Evolutionary conservation across 2,888 invertebrate genomes (phyloP).

Genomic region (Salticus scenicus): DNA sequence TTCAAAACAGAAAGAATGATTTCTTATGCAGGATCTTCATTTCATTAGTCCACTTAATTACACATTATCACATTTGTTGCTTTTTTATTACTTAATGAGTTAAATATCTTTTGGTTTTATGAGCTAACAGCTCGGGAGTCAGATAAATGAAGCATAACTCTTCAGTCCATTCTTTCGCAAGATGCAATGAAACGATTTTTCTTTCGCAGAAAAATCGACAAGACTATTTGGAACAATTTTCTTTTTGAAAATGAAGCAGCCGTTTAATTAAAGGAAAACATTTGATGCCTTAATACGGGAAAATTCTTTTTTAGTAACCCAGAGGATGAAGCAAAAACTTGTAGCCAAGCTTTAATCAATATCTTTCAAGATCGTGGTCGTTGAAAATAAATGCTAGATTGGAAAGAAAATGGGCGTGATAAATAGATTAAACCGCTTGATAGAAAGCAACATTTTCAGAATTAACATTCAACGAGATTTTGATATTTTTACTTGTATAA

Average conservation of each 20-base stretch:
- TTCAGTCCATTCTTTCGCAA: background rate
- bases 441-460: constrained; percentile 13
- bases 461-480: background rate
- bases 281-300: constrained; percentile 59
- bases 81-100: constrained; percentile 58
- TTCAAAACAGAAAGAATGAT: background rate
- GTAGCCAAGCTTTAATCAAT: constrained; percentile 44
- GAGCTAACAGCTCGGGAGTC: constrained; percentile 37
- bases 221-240: constrained; percentile 51
- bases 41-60: constrained; percentile 9
- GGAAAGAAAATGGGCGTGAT: constrained; percentile 51
- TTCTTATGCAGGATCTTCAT: background rate
- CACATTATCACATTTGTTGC: background rate
- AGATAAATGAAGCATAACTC: constrained; percentile 37
- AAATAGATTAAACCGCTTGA: constrained; percentile 48
- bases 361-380: constrained; percentile 37
- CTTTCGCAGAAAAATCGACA: constrained; percentile 49
- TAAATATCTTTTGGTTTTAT: constrained; percentile 32
- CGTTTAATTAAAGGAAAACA: constrained; percentile 61
- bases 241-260: constrained; percentile 51
- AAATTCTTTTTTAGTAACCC: constrained; percentile 33
- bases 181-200: constrained; percentile 12
- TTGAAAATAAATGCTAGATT: constrained; percentile 57
- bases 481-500: background rate
- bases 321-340: constrained; percentile 35